Base-by-base conservation (phyloP, 1,140 invertebrate genomes). In the Limonius californicus region DNA sequence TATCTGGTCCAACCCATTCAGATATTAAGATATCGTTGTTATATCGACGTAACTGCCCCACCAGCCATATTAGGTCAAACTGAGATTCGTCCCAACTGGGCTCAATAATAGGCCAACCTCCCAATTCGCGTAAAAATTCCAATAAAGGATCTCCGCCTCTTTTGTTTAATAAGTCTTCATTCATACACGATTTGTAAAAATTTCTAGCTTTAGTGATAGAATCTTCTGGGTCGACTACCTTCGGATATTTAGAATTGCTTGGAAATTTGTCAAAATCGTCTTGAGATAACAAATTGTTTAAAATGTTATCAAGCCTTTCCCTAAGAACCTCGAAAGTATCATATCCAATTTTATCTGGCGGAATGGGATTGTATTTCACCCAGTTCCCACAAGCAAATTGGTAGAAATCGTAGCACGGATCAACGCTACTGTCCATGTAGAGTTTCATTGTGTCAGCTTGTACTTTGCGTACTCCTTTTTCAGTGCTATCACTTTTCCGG, bases 371-470 rank as follows among this genome's bases (percentile, higher is more conserved):
- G 42, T 85, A 79, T 20, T 84, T 83, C 20, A 87, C 85, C 92
- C 92, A 95, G 65, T 91, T 90, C 12, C 92, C 92, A 73, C 94
- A 97, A 0, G 92, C 87, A 71, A 88, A 97, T 70, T 91, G 84
- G 75, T 95, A 97, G 75, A 97, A 97, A 75, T 98, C 92, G 1
- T 89, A 79, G 74, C 95, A 98, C 0, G 95, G 94, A 77, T 95
- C 84, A 0, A 84, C 84, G 14, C 74, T 78, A 0, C 70, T 74
- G 70, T 95, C 89, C 89, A 95, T 94, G 67, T 88, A 89, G 60
- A 85, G 82, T 63, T 81, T 79, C 89, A 91, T 91, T 3, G 12
- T 18, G 11, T 15, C 45, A 18, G 6, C 45, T 50, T 27, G 23
- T 9, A 27, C 3, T 27, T 27, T 27, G 3, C 23, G 23, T 4